Conservation (phyloP, 1,140 invertebrate genomes). For the Sarcophaga bullata region DNA sequence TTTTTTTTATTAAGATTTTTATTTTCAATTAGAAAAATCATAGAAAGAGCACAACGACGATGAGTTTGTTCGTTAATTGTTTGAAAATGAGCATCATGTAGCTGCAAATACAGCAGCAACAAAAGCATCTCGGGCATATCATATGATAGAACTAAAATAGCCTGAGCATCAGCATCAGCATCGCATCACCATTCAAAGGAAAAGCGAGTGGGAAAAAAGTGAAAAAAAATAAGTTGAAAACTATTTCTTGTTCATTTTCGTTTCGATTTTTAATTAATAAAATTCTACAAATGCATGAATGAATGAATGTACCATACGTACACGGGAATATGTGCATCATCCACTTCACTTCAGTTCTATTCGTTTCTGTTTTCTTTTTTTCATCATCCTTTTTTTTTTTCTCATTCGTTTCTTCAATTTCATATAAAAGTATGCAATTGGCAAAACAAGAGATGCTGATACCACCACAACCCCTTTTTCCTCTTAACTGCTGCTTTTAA, state of each 20-base stretch:
- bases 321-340: too few species aligned
- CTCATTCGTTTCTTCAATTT: too few species aligned
- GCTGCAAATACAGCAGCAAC: background rate
- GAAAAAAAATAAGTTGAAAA: background rate
- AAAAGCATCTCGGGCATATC: background rate
- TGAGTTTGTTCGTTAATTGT: constrained; percentile 1
- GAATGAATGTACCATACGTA: background rate
- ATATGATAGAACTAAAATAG: background rate
- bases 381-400: too few species aligned
- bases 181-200: background rate
- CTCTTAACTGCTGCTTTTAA: too few species aligned
- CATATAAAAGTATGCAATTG: too few species aligned
- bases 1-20: background rate
- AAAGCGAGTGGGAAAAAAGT: too few species aligned
- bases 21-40: background rate
- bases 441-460: too few species aligned
- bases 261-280: constrained; percentile 27
- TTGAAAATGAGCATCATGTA: constrained; percentile 18
- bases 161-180: background rate
- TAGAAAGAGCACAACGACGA: background rate
- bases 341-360: too few species aligned
- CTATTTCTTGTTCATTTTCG: constrained; percentile 21
- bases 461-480: too few species aligned
- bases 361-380: too few species aligned
- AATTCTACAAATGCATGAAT: background rate